phyloP scores from a whole-genome alignment of 2,113 vertebrate species.

The Ophthalmolycus amberensis region DNA sequence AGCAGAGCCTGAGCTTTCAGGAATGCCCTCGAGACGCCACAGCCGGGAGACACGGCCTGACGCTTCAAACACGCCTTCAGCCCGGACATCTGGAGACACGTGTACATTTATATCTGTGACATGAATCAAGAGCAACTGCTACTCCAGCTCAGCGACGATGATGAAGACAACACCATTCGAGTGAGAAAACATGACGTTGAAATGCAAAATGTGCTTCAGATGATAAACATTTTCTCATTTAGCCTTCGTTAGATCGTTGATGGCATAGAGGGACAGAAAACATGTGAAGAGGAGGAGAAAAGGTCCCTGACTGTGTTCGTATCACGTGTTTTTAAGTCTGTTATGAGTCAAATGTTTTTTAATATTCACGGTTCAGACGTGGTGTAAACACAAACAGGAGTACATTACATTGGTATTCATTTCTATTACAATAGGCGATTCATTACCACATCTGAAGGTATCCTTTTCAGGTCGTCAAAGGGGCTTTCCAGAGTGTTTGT shows the following conservation, averaged over 20 bases:
- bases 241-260: background rate
- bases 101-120: background rate
- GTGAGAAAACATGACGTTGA: background rate
- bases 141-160: background rate
- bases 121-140: background rate
- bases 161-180: background rate
- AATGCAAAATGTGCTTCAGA: background rate
- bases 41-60: conserved; percentile 85
- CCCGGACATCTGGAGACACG: conserved; percentile 81
- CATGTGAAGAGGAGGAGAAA: too few species aligned
- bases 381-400: background rate
- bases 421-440: conserved; percentile 55
- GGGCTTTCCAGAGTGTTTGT: conserved; percentile 89
- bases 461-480: conserved; percentile 87
- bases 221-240: background rate
- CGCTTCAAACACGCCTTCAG: conserved; percentile 87
- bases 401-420: background rate
- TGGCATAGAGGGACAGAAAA: too few species aligned
- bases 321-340: background rate
- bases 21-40: conserved; percentile 88
- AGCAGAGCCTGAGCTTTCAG: conserved; percentile 89
- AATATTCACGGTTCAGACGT: background rate
- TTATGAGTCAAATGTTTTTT: background rate
- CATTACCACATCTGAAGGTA: conserved; percentile 89
- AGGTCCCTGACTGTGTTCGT: too few species aligned